Percentiles rank a stretch among this genome's conserved stretches.
These are phyloP conservation scores for Drosophila acutilabella DNA, from an alignment of 2,888 invertebrate species.

Conservation along the genomic window DNA sequence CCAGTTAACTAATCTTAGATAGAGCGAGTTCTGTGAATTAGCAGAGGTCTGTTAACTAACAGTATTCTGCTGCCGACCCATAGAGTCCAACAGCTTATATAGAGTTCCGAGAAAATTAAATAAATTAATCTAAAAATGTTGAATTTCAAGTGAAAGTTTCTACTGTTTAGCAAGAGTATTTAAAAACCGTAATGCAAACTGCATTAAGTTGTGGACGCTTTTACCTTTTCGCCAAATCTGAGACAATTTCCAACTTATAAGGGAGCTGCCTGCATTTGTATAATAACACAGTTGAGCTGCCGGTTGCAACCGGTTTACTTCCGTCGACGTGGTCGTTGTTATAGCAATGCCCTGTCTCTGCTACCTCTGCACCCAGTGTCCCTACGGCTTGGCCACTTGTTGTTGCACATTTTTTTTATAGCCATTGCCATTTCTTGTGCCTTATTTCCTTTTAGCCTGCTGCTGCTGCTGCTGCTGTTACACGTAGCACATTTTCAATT, in stretches of 20 bases:
- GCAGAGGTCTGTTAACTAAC: too few species aligned
- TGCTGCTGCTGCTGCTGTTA: constrained; percentile 43
- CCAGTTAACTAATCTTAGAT: too few species aligned
- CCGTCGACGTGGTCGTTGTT: constrained; percentile 35
- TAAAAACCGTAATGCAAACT: too few species aligned
- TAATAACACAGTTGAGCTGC: constrained; percentile 68
- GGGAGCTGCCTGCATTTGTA: constrained; percentile 67
- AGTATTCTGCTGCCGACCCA: too few species aligned
- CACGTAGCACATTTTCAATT: constrained; percentile 75
- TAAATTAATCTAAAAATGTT: too few species aligned
- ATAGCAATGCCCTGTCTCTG: constrained; percentile 26
- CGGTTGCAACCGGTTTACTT: constrained; percentile 56
- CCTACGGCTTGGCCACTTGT: constrained; percentile 64
- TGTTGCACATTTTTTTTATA: constrained; percentile 61
- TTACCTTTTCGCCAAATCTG: constrained; percentile 60
- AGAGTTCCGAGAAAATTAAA: too few species aligned
- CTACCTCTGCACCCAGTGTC: neutral
- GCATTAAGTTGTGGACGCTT: neutral
- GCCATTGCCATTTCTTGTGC: constrained; percentile 45
- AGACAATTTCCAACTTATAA: constrained; percentile 73
- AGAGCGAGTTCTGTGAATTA: too few species aligned
- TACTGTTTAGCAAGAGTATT: too few species aligned
- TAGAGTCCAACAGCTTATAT: too few species aligned
- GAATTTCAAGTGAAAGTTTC: too few species aligned
- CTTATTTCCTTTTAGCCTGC: constrained; percentile 70